A percentile compares a stretch with the other conserved stretches of the same genome.
Conservation (phyloP, 2,113 vertebrate genomes). For the Girardinichthys multiradiatus region DNA sequence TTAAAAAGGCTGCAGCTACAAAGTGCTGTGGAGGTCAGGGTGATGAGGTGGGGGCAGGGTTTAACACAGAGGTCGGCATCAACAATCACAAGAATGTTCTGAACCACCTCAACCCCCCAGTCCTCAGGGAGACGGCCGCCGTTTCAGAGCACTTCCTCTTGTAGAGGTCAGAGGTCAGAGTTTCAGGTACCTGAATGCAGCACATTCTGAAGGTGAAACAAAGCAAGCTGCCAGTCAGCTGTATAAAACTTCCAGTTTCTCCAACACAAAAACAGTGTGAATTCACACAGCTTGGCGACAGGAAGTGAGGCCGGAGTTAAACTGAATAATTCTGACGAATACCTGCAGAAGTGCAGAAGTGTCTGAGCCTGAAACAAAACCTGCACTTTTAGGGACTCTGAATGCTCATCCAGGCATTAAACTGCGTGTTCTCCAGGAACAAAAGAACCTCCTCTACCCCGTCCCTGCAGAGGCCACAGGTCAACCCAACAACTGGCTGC, state of each 20-base stretch:
- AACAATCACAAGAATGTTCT: conserved; percentile 58
- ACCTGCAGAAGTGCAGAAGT: conserved; percentile 25
- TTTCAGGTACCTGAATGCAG: conserved; percentile 15
- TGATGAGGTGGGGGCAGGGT: conserved; percentile 12
- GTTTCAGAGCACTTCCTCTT: conserved; percentile 67
- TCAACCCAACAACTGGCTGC: conserved; percentile 59
- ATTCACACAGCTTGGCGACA: too few relatives aligned
- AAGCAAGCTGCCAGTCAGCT: neutral
- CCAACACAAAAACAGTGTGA: too few relatives aligned
- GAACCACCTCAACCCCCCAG: neutral
- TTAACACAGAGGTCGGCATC: conserved; percentile 68
- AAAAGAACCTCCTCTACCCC: conserved; percentile 7
- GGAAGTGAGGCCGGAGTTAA: too few relatives aligned
- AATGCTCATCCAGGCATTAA: conserved; percentile 7
- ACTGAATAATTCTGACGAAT: neutral
- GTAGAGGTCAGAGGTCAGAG: conserved; percentile 48
- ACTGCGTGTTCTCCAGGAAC: conserved; percentile 33
- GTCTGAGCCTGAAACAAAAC: conserved; percentile 22
- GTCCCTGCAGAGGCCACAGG: conserved; percentile 34
- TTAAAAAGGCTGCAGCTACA: conserved; percentile 9
- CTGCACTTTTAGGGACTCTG: conserved; percentile 3
- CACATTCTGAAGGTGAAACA: neutral
- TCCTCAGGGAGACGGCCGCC: conserved; percentile 78
- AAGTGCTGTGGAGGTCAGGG: conserved; percentile 31
- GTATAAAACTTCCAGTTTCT: neutral